These are phyloP conservation scores for Mesorhabditis spiculigera DNA, from an alignment of 2,888 invertebrate species.

Conservation along the genomic window DNA sequence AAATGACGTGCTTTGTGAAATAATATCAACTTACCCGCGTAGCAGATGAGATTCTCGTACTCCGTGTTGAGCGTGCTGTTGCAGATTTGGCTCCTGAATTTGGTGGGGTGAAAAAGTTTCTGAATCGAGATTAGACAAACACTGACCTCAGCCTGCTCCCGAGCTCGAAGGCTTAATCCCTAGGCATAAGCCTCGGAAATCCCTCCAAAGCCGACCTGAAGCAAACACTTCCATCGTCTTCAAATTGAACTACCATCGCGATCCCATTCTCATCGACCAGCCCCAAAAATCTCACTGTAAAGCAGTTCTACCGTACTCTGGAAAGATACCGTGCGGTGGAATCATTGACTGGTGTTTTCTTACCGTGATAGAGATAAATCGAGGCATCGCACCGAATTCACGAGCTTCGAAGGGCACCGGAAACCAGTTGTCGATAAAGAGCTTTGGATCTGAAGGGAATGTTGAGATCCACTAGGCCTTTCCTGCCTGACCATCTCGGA, in stretches of 20 bases:
- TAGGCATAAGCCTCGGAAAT: too few relatives aligned
- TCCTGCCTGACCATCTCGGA: constrained; percentile 73
- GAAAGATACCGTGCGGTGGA: neutral
- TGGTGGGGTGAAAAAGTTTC: neutral
- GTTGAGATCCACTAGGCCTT: neutral
- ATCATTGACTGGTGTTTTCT: neutral
- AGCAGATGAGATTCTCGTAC: constrained; percentile 87
- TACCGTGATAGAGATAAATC: constrained; percentile 41
- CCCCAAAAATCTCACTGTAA: constrained; percentile 67
- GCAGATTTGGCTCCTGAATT: constrained; percentile 74
- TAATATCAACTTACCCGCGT: constrained; percentile 78
- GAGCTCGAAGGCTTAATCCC: neutral
- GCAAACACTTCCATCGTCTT: constrained; percentile 73
- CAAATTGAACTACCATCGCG: constrained; percentile 77
- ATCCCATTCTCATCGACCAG: constrained; percentile 86
- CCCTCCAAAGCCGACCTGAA: constrained; percentile 61
- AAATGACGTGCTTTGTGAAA: constrained; percentile 71
- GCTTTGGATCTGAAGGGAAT: constrained; percentile 73
- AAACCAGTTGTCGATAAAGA: constrained; percentile 83
- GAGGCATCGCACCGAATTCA: constrained; percentile 69
- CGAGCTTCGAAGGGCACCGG: constrained; percentile 72
- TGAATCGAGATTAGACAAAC: neutral
- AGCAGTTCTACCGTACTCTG: neutral
- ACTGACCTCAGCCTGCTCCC: neutral
- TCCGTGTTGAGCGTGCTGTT: constrained; percentile 89